phyloP scores from a whole-genome alignment of 2,113 vertebrate genomes.

The Epinephelus lanceolatus region DNA sequence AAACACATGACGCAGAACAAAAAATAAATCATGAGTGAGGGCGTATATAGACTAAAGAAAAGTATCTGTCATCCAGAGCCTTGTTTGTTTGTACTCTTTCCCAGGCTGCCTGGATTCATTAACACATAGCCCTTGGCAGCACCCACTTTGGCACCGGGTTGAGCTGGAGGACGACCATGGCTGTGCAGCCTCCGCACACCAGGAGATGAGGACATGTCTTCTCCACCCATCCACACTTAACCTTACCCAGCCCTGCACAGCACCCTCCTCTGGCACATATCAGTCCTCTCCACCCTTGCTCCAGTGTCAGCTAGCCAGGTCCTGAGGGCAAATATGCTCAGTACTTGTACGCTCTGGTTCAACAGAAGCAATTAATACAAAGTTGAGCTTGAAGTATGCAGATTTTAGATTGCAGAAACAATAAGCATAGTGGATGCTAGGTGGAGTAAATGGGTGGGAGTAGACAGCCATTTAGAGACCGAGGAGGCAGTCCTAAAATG shows the following conservation, averaged over 20 bases:
- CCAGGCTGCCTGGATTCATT: conserved; percentile 66
- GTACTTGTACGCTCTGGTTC: conserved; percentile 25
- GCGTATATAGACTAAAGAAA: conserved; percentile 42
- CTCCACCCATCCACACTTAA: conserved; percentile 39
- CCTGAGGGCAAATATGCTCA: not conserved
- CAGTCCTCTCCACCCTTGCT: conserved; percentile 8
- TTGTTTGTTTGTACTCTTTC: conserved; percentile 62
- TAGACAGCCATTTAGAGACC: conserved; percentile 20
- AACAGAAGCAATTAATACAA: not conserved
- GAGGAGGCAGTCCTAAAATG: conserved; percentile 39
- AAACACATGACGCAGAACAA: conserved; percentile 45
- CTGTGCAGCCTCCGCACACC: conserved; percentile 24
- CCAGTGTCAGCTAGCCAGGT: not conserved
- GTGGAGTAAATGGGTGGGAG: conserved; percentile 5
- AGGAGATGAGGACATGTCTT: conserved; percentile 60
- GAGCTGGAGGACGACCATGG: conserved; percentile 46
- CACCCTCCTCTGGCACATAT: conserved; percentile 38
- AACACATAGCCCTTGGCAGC: conserved; percentile 55
- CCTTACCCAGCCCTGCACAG: conserved; percentile 21
- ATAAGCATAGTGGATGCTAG: not conserved
- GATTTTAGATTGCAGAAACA: conserved; percentile 15
- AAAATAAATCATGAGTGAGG: conserved; percentile 45
- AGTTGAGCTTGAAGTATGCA: not conserved
- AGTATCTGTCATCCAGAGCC: conserved; percentile 42
- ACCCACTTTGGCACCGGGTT: conserved; percentile 26